Conservation (phyloP, 1,140 invertebrate genomes). For the Neelides sp. region DNA sequence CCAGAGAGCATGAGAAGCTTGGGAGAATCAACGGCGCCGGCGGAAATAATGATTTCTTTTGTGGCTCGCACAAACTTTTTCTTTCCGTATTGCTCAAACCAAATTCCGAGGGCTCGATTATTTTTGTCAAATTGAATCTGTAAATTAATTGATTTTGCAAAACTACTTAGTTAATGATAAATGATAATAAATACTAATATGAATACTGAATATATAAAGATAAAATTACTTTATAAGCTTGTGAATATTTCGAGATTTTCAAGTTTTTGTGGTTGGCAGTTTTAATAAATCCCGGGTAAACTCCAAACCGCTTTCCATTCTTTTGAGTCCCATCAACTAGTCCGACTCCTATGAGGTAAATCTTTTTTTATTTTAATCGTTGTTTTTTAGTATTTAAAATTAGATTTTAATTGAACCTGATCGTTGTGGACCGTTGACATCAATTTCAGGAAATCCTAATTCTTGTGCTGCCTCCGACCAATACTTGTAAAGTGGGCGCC, state of each 20-base stretch:
- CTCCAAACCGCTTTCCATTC: slow-evolving; percentile 12
- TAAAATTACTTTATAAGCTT: slow-evolving; percentile 10
- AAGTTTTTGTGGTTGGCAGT: slow-evolving; percentile 7
- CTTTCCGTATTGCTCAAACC: slow-evolving; percentile 14
- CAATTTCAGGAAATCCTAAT: slow-evolving; percentile 12
- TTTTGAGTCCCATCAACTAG: slow-evolving; percentile 11
- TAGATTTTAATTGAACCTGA: neutral
- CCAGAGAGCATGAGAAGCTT: slow-evolving; percentile 38
- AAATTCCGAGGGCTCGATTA: slow-evolving; percentile 15
- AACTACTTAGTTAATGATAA: no score
- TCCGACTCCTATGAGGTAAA: slow-evolving; percentile 11
- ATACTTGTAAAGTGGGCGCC: neutral
- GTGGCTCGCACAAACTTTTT: slow-evolving; percentile 18
- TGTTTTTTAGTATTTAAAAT: neutral
- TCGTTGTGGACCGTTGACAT: slow-evolving; percentile 17
- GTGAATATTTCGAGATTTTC: slow-evolving; percentile 17
- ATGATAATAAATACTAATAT: neutral
- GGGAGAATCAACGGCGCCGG: slow-evolving; percentile 31
- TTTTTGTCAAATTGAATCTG: slow-evolving; percentile 21
- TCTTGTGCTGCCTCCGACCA: slow-evolving; percentile 16
- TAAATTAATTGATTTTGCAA: no score
- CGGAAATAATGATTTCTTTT: slow-evolving; percentile 34
- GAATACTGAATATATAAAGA: neutral
- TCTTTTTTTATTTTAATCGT: no score
- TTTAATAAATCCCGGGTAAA: slow-evolving; percentile 16